Evolutionary conservation across 2,888 invertebrate genomes (phyloP), one percentile per base, ranked within the genome.

Genomic region (Rhagium mordax): DNA sequence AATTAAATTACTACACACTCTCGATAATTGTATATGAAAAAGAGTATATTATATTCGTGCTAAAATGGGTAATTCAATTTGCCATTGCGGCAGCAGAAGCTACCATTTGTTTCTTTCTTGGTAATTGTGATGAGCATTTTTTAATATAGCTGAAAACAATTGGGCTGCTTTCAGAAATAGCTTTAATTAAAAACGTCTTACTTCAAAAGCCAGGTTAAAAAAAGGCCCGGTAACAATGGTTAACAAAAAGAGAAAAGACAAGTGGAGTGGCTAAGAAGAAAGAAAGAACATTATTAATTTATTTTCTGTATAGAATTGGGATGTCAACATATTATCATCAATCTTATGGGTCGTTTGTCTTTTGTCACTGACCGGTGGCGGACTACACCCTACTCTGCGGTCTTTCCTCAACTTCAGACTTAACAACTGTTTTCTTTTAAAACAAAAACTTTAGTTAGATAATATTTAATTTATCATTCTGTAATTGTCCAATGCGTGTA

Each of bases 291-390:
- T 84, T 85, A 85, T 86, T 86, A 85, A 85, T 86, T 85, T 86
- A 85, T 85, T 85, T 86, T 83, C 83, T 77, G 82, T 82, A 82
- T 83, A 84, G 81, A 83, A 84, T 84, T 84, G 82, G 81, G 79
- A 83, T 84, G 85, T 86, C 85, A 84, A 83, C 84, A 82, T 82
- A 83, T 84, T 82, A 85, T 84, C 85, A 86, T 86, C 86, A 86
- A 86, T 86, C 86, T 86, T 86, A 78, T 75, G 80, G 82, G 82
- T 86, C 86, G 85, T 86, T 86, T 86, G 85, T 86, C 85, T 86
- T 81, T 84, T 84, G 83, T 84, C 82, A 80, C 72, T 83, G 84
- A 82, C 81, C 80, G 80, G 71, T 78, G 75, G 65, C 60, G 69
- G 71, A 53, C 70, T 74, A 59, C 62, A 72, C 60, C 73, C 73